Percentiles rank a stretch among this genome's conserved stretches.
Conservation (phyloP, 2,113 vertebrate species). For the Chionodraco myersi region DNA sequence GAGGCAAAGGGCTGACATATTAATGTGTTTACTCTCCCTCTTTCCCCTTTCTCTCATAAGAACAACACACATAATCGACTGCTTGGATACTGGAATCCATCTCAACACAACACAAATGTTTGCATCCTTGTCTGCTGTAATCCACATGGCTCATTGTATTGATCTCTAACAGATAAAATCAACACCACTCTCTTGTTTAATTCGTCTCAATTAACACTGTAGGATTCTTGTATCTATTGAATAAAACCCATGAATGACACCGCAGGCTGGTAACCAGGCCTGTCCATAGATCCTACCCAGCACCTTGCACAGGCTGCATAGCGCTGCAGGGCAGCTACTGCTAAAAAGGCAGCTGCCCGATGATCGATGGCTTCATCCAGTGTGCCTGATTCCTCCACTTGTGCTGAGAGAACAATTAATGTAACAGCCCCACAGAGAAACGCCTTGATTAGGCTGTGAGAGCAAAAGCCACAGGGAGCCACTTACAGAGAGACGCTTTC, state of each 20-base stretch:
- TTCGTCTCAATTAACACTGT: constrained; percentile 61
- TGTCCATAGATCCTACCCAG: constrained; percentile 20
- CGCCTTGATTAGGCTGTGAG: constrained; percentile 80
- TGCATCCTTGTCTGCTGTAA: constrained; percentile 33
- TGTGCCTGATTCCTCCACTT: constrained; percentile 85
- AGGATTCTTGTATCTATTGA: constrained; percentile 40
- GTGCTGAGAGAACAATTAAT: constrained; percentile 86
- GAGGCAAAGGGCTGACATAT: constrained; percentile 65
- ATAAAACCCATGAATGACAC: constrained; percentile 37
- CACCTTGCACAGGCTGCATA: constrained; percentile 30
- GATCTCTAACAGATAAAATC: constrained; percentile 64
- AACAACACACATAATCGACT: constrained; percentile 26
- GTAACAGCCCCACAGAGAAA: constrained; percentile 85
- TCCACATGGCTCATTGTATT: constrained; percentile 49
- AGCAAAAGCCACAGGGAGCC: constrained; percentile 82
- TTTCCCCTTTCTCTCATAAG: constrained; percentile 32
- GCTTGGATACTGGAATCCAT: constrained; percentile 14
- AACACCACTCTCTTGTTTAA: constrained; percentile 53
- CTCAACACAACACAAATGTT: constrained; percentile 38
- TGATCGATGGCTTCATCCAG: constrained; percentile 85
- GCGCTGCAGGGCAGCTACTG: constrained; percentile 73
- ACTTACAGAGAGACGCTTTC: constrained; percentile 83
- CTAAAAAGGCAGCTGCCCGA: constrained; percentile 83
- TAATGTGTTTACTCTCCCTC: constrained; percentile 72
- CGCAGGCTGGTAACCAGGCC: constrained; percentile 12